Evolutionary conservation across 2,113 vertebrate species (phyloP), one percentile per base, ranked within the genome.

Genomic region (Crotalus tigris): DNA sequence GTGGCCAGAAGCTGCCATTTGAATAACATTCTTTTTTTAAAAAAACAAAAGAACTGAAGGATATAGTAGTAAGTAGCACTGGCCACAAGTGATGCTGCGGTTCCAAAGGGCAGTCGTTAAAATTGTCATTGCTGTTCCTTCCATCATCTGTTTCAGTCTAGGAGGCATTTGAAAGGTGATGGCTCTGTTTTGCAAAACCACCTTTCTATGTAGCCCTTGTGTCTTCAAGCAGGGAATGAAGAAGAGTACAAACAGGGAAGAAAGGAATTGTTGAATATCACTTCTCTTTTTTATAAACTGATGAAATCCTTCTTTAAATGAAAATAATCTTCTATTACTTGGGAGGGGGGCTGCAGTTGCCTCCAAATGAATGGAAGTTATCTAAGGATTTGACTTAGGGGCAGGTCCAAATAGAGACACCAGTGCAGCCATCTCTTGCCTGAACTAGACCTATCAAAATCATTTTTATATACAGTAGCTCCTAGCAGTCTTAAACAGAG

Each of bases 401-500:
- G 33, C 21, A 11, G 23, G 11, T 15, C 39, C 13, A 87, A 23
- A 51, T 33, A 33, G 51, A 81, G 13, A 81, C 64, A 81, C 2
- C 53, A 23, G 49, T 46, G 46, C 19, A 91, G 90, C n/a, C 24
- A 4, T 21, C 53, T 93, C 90, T 96, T 90, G 93, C 92, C 94
- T 87, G 53, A 92, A 92, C 87, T 92, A 92, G 90, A 93, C 89
- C 91, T 54, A 93, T 88, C 87, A 94, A 93, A 91, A 91, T 90
- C 94, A 91, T 94, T 93, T 85, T 13, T 69, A 61, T 29, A 69
- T 12, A 69, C 29, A n/a, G 12, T n/a, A 69, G 11, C 12, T 69
- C 29, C 29, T 69, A 69, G 61, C 26, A 64, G 61, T 13, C 59
- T 93, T 49, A 91, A 95, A 93, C 96, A 96, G 92, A 94, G 93